Conservation (phyloP, 2,797 vertebrate species). For the Merluccius polli region DNA sequence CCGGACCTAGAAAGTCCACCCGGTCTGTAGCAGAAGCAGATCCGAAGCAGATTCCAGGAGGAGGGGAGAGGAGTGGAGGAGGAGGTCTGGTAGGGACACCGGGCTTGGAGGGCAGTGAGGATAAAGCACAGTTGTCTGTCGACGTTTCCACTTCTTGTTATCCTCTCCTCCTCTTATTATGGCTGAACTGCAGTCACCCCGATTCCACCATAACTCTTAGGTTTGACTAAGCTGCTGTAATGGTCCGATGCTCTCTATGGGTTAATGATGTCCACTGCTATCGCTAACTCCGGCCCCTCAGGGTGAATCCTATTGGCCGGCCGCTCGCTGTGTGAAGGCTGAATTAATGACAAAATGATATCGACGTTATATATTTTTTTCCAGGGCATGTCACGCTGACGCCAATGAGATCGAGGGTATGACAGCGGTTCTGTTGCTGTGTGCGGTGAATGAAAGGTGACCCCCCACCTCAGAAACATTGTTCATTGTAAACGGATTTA, state of each 20-base stretch:
- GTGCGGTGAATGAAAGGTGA: constrained; percentile 19
- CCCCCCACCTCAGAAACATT: constrained; percentile 1
- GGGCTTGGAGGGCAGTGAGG: no score
- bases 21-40: no score
- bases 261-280: not conserved
- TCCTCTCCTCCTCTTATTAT: not conserved
- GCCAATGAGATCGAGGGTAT: not conserved
- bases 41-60: no score
- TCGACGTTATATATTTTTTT: constrained; percentile 6
- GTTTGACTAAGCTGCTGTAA: not conserved
- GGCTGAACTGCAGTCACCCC: not conserved
- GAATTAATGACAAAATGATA: constrained; percentile 5
- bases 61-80: no score
- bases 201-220: not conserved
- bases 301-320: not conserved
- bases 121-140: no score
- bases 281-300: not conserved
- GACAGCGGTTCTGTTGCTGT: constrained; percentile 3
- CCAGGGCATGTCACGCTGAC: constrained; percentile 10
- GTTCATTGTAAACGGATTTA: constrained; percentile 13
- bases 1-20: no score
- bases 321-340: not conserved
- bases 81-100: no score
- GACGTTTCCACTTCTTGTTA: no score
- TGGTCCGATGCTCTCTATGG: not conserved